Base-by-base conservation (phyloP, 2,888 invertebrate species). In the Sphecodes monilicornis region DNA sequence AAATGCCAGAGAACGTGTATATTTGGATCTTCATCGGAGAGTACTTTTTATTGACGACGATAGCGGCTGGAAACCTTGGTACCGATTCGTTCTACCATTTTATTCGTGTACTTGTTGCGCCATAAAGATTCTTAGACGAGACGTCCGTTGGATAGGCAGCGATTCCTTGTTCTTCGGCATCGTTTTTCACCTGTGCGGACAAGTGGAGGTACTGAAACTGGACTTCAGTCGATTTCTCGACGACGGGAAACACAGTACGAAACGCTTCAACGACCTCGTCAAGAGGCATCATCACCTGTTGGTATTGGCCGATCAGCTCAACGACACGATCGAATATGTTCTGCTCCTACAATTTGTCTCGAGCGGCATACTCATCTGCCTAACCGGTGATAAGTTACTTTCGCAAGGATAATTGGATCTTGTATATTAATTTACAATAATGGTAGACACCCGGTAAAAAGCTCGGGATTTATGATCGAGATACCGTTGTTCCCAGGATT, bases 131-230 rank as follows among this genome's bases (percentile, higher is more conserved):
- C 32, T 64, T 18, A 22, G n/a, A 32, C 22, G 22, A 11, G 36
- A 13, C 39, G 26, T 13, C n/a, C 64, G 32, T 6, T 18, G 18
- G 43, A 2, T 39, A 82, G 92, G 93, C n/a, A 90, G 88, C 26
- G 92, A 93, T 57, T 84, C 90, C 46, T 88, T 94, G 73, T 89
- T 94, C 57, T 92, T 93, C 50, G 88, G 89, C 22, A 84, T 93
- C 6, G 80, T 90, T 4, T 92, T 94, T 88, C 93, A 94, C 41
- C 64, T 94, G 10, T 94, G 94, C 69, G 94, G 93, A 11, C 94
- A 94, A 57, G 85, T 93, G 3, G 90, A 93, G 43, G 84, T 93
- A 60, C 76, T 94, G 10, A 92, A 60, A 6, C 4, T 26, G 11
- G 39, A 80, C 0, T 84, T 84, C 10, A 41, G 8, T 11, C 54